Conservation (phyloP, 2,113 vertebrate species). For the Synodontis membranacea region DNA sequence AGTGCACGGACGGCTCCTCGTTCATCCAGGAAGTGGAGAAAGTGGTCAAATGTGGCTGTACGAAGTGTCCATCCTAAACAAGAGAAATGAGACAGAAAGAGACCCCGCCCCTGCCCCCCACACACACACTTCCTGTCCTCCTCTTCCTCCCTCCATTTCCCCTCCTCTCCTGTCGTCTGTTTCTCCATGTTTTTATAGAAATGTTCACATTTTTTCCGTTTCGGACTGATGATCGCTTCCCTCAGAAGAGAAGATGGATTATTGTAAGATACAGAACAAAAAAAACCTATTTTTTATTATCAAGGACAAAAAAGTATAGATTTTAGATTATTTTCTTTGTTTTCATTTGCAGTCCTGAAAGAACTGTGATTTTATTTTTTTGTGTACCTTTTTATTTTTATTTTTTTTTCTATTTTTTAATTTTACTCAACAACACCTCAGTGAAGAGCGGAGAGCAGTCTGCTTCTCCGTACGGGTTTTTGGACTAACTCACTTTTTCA, state of each 20-base stretch:
- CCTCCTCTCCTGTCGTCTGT: slow-evolving; percentile 51
- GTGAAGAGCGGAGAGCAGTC: slow-evolving; percentile 48
- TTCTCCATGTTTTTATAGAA: slow-evolving; percentile 56
- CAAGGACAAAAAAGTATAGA: slow-evolving; percentile 80
- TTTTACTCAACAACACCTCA: slow-evolving; percentile 44
- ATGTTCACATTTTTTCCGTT: slow-evolving; percentile 69
- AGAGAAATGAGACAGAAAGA: slow-evolving; percentile 40
- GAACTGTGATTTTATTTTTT: slow-evolving; percentile 48
- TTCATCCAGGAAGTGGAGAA: slow-evolving; percentile 98
- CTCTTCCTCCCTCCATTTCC: slow-evolving; percentile 33
- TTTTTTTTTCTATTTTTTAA: slow-evolving; percentile 28
- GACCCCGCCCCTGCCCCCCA: slow-evolving; percentile 45
- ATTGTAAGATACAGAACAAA: slow-evolving; percentile 99
- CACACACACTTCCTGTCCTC: not conserved
- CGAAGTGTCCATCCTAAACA: slow-evolving; percentile 79
- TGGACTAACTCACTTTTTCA: slow-evolving; percentile 44
- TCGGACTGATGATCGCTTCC: slow-evolving; percentile 90
- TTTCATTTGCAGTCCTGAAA: slow-evolving; percentile 68
- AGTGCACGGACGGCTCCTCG: slow-evolving; percentile 95
- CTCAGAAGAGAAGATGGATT: slow-evolving; percentile 95
- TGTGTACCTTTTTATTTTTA: not conserved
- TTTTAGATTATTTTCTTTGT: slow-evolving; percentile 69
- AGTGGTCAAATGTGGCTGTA: slow-evolving; percentile 95
- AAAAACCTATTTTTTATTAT: slow-evolving; percentile 99
- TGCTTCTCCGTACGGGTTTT: slow-evolving; percentile 57